Conservation (phyloP, 2,797 vertebrate genomes). For the Peromyscus attwateri region DNA sequence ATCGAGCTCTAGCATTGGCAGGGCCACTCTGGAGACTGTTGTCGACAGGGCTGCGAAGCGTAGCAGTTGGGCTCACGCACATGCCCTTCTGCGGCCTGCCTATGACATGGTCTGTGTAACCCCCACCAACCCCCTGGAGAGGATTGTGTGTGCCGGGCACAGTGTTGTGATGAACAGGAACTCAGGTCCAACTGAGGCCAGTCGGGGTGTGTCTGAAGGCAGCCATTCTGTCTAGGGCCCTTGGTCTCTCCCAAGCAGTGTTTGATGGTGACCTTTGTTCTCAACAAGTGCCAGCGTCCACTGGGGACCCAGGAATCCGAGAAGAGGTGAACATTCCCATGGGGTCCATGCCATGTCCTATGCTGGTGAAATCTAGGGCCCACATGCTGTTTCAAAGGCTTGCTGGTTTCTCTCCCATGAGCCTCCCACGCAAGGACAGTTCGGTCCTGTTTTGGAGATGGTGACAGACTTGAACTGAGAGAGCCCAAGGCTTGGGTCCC, state of each 20-base stretch:
- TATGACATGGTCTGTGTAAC: not conserved
- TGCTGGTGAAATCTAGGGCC: not conserved
- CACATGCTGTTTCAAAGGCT: not conserved
- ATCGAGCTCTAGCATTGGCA: not conserved
- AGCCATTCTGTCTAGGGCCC: too few species aligned
- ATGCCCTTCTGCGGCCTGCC: not conserved
- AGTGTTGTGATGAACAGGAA: not conserved
- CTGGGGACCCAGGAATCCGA: not conserved
- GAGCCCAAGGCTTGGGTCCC: not conserved
- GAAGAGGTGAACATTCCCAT: not conserved
- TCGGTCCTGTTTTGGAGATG: not conserved
- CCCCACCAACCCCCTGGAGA: not conserved
- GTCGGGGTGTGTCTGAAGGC: not conserved
- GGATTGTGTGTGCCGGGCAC: not conserved
- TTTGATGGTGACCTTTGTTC: not conserved
- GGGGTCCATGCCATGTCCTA: not conserved
- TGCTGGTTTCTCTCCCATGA: not conserved
- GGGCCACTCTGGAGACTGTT: not conserved
- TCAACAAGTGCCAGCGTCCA: not conserved
- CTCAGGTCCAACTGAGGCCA: not conserved
- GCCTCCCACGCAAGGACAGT: not conserved
- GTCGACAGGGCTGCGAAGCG: not conserved
- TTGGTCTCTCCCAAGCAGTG: not conserved
- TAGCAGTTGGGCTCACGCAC: rapidly evolving
- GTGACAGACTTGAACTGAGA: not conserved